Evolutionary conservation across 2,888 invertebrate genomes (phyloP).

Genomic region (Melieria omissa): DNA sequence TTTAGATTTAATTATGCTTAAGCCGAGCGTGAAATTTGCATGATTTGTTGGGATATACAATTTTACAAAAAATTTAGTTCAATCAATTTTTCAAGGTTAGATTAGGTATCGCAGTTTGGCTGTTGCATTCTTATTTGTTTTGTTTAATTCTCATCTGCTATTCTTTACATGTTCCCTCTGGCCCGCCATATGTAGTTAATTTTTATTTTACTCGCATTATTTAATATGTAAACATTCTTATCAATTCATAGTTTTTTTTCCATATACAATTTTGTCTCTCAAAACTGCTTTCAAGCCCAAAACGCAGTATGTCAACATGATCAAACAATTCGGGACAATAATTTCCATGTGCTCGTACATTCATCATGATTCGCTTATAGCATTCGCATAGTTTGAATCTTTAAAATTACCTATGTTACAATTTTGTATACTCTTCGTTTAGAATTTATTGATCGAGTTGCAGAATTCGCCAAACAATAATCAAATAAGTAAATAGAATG

Average conservation of each 20-base stretch:
- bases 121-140: constrained; percentile 29
- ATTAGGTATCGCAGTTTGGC: constrained; percentile 41
- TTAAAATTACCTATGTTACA: constrained; percentile 41
- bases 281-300: too few relatives aligned
- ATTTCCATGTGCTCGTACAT: too few relatives aligned
- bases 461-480: background rate
- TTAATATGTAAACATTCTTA: too few relatives aligned
- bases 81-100: background rate
- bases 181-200: too few relatives aligned
- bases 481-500: background rate
- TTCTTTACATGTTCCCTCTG: background rate
- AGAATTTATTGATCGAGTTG: constrained; percentile 25
- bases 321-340: too few relatives aligned
- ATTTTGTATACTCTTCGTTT: constrained; percentile 40
- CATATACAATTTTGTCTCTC: too few relatives aligned
- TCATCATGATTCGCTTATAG: too few relatives aligned
- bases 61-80: background rate
- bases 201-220: too few relatives aligned
- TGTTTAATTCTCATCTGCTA: constrained; percentile 11
- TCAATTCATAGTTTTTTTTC: too few relatives aligned
- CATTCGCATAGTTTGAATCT: background rate
- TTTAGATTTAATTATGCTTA: background rate
- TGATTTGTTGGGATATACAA: background rate
- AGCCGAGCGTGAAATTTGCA: background rate
- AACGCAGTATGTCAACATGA: too few relatives aligned